Conservation (phyloP, 2,113 vertebrate species). For the Chaetura pelagica region DNA sequence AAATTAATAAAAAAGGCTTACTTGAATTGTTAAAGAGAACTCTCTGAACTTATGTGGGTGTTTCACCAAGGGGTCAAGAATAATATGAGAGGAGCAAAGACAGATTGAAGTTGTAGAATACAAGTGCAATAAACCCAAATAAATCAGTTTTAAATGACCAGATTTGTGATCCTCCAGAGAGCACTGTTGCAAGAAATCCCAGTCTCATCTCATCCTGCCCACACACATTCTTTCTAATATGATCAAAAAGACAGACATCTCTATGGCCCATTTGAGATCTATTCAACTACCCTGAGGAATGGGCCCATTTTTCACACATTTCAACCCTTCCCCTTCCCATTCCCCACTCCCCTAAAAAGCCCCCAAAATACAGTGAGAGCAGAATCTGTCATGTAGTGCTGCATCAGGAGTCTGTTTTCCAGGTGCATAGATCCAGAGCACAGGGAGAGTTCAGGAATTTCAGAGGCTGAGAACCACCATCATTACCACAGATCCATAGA, state of each 20-base stretch:
- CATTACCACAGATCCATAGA: not conserved
- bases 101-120: slow-evolving; percentile 39
- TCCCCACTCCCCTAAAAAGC: no score
- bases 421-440: not conserved
- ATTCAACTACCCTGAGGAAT: not conserved
- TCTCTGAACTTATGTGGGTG: slow-evolving; percentile 50
- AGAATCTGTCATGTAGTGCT: not conserved
- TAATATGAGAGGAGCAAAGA: slow-evolving; percentile 67
- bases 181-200: slow-evolving; percentile 28
- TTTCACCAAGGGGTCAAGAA: slow-evolving; percentile 55
- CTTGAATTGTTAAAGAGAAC: slow-evolving; percentile 31
- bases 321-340: not conserved
- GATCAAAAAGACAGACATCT: slow-evolving; percentile 22
- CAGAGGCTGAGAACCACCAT: not conserved
- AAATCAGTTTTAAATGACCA: slow-evolving; percentile 68
- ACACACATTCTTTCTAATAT: slow-evolving; percentile 51
- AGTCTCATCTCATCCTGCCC: slow-evolving; percentile 24
- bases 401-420: not conserved
- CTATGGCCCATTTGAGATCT: not conserved
- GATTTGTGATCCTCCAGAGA: slow-evolving; percentile 52
- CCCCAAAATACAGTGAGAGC: not conserved
- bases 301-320: not conserved
- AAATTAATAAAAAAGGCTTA: slow-evolving; percentile 32
- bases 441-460: not conserved
- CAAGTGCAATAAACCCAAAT: slow-evolving; percentile 52